Evolutionary conservation across 1,140 invertebrate genomes (phyloP).

Genomic region (Anoplolepis gracilipes): DNA sequence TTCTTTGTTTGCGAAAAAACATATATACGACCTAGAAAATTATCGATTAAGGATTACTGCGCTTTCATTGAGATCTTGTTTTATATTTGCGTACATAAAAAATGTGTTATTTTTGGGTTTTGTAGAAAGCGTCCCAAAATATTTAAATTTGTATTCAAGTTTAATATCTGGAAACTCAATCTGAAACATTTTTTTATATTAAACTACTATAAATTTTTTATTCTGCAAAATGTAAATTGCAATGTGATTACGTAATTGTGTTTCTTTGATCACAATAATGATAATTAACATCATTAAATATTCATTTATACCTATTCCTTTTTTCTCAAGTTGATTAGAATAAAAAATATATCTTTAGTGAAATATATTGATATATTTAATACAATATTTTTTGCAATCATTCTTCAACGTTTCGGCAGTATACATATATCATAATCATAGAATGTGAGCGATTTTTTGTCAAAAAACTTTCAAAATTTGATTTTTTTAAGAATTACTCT

Average conservation of each 20-base stretch:
- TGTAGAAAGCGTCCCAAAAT: not conserved
- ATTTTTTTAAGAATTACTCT: too few species aligned
- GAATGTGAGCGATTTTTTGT: too few species aligned
- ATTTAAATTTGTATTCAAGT: not conserved
- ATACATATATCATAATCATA: too few species aligned
- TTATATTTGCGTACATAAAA: not conserved
- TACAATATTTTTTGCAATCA: too few species aligned
- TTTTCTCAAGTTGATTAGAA: constrained; percentile 25
- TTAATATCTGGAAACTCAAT: not conserved
- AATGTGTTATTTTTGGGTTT: not conserved
- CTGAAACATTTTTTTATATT: not conserved
- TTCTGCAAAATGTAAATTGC: not conserved
- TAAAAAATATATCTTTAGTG: constrained; percentile 14
- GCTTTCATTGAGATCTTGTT: not conserved
- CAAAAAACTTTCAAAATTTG: too few species aligned
- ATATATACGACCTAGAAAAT: not conserved
- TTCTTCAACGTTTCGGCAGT: too few species aligned
- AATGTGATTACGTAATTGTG: constrained; percentile 10
- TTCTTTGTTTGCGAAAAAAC: constrained; percentile 1
- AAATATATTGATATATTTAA: constrained; percentile 15
- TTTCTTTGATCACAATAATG: constrained; percentile 28
- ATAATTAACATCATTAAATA: constrained; percentile 39
- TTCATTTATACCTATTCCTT: constrained; percentile 39
- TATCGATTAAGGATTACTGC: not conserved
- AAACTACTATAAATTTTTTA: constrained; percentile 18